Evolutionary conservation across 2,113 vertebrate genomes (phyloP).

Genomic region (Onychorhynchus coronatus): DNA sequence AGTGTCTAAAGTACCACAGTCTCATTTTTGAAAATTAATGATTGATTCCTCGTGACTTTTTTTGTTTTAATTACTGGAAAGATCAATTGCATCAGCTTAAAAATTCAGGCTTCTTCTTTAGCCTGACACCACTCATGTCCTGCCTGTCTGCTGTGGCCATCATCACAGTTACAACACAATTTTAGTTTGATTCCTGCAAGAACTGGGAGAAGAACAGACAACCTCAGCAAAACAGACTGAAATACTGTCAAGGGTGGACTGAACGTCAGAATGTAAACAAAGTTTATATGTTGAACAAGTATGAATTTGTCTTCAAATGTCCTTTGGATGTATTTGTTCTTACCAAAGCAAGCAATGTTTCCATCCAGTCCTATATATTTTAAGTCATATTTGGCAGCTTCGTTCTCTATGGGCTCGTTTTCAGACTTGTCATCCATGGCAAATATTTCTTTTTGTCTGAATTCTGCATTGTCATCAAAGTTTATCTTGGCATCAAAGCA

Average conservation of each 20-base stretch:
- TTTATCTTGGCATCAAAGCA: conserved; percentile 99
- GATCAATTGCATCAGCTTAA: neutral
- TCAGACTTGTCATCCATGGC: conserved; percentile 94
- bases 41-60: neutral
- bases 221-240: neutral
- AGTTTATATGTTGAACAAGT: neutral
- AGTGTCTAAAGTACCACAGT: neutral
- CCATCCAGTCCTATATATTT: conserved; percentile 98
- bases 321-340: conserved; percentile 38
- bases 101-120: neutral
- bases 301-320: neutral
- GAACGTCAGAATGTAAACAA: neutral
- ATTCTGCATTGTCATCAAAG: conserved; percentile 98
- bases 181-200: neutral
- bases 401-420: conserved; percentile 90
- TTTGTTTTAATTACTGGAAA: neutral
- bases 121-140: neutral
- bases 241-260: neutral
- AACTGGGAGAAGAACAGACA: neutral
- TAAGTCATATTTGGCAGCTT: conserved; percentile 93
- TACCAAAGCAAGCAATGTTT: conserved; percentile 99
- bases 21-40: neutral
- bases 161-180: neutral
- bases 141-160: neutral
- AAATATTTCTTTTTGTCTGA: conserved; percentile 95